These are phyloP conservation scores for Mustelus asterias DNA, from an alignment of 2,113 vertebrate genomes.

Conservation along the genomic window DNA sequence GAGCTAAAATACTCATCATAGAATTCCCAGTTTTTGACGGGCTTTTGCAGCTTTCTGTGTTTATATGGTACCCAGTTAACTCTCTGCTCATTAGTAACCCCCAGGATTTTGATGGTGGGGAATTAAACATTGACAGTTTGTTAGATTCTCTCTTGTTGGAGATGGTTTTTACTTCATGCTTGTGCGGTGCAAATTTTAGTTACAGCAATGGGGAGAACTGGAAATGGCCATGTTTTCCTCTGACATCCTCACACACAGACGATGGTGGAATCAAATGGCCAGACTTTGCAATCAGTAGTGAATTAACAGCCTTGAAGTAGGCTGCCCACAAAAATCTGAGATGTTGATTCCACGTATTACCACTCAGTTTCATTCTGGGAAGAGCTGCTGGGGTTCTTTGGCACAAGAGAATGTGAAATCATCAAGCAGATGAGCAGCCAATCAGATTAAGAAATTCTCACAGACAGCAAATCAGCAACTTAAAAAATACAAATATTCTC, in stretches of 20 bases:
- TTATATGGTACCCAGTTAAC: neutral
- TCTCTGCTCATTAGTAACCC: neutral
- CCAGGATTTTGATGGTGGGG: neutral
- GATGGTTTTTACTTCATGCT: neutral
- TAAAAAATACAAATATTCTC: no score
- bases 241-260: neutral
- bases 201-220: neutral
- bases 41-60: neutral
- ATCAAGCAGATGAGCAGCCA: no score
- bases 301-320: no score
- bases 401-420: no score
- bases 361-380: no score
- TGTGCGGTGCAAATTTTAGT: neutral
- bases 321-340: no score
- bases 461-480: no score
- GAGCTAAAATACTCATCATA: neutral
- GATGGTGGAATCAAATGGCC: neutral
- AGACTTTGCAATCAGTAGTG: no score
- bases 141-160: neutral
- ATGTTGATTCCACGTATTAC: no score
- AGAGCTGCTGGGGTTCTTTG: no score
- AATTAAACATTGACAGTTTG: neutral
- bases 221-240: neutral
- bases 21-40: neutral
- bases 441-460: no score